Conservation (phyloP, 2,888 invertebrate genomes). For the Agrilus mali region DNA sequence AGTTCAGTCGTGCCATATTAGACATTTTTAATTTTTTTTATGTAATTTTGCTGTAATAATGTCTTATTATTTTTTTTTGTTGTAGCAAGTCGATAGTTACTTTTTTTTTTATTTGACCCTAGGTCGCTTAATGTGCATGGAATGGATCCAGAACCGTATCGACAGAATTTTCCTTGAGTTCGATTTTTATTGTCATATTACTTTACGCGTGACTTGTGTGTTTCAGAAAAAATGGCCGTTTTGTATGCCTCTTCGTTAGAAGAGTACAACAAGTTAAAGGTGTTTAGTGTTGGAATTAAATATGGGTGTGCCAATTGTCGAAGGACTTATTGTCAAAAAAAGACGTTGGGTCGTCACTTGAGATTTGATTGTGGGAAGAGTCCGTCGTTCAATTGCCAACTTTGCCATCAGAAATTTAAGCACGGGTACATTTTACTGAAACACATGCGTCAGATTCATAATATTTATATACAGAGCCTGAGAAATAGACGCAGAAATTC, state of each 20-base stretch:
- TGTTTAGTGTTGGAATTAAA: conserved; percentile 23
- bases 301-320: conserved; percentile 28
- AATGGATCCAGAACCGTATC: no score
- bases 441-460: conserved; percentile 28
- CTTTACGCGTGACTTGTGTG: no score
- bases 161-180: no score
- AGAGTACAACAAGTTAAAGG: conserved; percentile 28
- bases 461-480: conserved; percentile 19
- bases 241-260: conserved; percentile 29
- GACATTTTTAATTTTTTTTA: no score
- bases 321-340: conserved; percentile 30
- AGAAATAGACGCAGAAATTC: conserved; percentile 3
- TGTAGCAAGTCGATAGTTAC: no score
- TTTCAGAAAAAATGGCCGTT: conserved; percentile 6
- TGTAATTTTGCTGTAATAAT: no score
- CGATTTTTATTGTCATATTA: no score
- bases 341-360: conserved; percentile 33
- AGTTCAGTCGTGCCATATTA: no score
- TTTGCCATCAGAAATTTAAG: conserved; percentile 24
- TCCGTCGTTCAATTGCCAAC: conserved; percentile 27
- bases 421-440: conserved; percentile 28
- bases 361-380: conserved; percentile 36
- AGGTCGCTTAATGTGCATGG: not conserved
- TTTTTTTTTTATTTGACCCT: not conserved
- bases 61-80: no score